Evolutionary conservation across 1,140 invertebrate species (phyloP).

Genomic region (Drosophila rufa): DNA sequence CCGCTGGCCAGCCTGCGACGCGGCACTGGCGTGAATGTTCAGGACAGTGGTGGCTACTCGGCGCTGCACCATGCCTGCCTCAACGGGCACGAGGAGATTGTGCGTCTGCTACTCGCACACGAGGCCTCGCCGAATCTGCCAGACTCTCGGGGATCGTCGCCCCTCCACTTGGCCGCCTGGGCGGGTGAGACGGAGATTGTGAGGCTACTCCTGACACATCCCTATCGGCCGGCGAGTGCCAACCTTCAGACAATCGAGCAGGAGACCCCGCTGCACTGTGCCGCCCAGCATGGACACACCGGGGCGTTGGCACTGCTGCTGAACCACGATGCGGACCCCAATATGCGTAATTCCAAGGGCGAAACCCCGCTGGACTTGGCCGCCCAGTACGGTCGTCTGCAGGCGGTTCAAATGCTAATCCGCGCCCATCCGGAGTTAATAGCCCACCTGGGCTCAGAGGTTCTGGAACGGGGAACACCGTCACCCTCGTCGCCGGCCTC

Average conservation of each 20-base stretch:
- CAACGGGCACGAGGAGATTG: slow-evolving; percentile 97
- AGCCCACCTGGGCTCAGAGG: slow-evolving; percentile 88
- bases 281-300: slow-evolving; percentile 97
- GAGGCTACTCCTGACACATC: slow-evolving; percentile 90
- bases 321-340: slow-evolving; percentile 94
- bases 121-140: slow-evolving; percentile 96
- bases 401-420: slow-evolving; percentile 94
- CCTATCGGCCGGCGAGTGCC: slow-evolving; percentile 91
- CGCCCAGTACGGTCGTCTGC: slow-evolving; percentile 94
- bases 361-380: slow-evolving; percentile 98
- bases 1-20: slow-evolving; percentile 95
- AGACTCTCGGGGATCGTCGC: slow-evolving; percentile 93
- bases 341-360: slow-evolving; percentile 93
- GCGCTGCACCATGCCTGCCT: slow-evolving; percentile 97
- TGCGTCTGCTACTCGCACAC: slow-evolving; percentile 92
- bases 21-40: slow-evolving; percentile 95
- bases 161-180: slow-evolving; percentile 96
- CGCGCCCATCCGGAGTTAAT: slow-evolving; percentile 92
- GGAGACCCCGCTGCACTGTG: slow-evolving; percentile 97
- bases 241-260: slow-evolving; percentile 96
- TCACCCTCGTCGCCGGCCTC: slow-evolving; percentile 73
- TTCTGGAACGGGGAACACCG: slow-evolving; percentile 52
- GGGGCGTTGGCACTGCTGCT: slow-evolving; percentile 95
- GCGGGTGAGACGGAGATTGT: slow-evolving; percentile 94
- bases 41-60: slow-evolving; percentile 97